These are phyloP conservation scores for Mesocricetus auratus DNA, from an alignment of 2,113 vertebrate genomes.

Conservation along the genomic window DNA sequence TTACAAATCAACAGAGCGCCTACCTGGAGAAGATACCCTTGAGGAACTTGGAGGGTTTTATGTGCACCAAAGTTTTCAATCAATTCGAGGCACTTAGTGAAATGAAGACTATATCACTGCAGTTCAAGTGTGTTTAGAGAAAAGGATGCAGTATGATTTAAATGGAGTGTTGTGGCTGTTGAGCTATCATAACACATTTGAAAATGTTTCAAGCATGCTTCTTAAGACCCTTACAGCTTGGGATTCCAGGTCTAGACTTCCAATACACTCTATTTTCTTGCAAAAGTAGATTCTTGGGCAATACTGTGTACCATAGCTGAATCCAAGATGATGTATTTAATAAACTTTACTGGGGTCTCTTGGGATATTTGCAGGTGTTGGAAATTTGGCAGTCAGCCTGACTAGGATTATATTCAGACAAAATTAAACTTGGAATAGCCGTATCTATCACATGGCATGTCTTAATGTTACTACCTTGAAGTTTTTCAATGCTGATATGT, in stretches of 20 bases:
- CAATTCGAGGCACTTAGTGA: constrained; percentile 67
- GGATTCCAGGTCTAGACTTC: not conserved
- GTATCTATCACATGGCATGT: not conserved
- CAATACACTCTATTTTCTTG: not conserved
- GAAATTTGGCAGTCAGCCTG: not conserved
- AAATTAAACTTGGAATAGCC: not conserved
- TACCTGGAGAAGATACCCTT: constrained; percentile 4
- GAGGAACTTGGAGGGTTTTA: constrained; percentile 57
- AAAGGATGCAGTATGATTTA: constrained; percentile 53
- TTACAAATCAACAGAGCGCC: constrained; percentile 53
- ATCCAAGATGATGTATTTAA: not conserved
- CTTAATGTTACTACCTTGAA: not conserved
- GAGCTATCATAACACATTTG: not conserved
- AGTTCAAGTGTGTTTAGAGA: constrained; percentile 41
- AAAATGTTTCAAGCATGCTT: not conserved
- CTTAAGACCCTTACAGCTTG: not conserved
- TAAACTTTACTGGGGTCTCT: not conserved
- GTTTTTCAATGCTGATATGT: not conserved
- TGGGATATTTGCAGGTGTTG: not conserved
- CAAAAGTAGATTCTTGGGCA: not conserved
- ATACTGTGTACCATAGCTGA: not conserved
- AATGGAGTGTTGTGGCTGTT: not conserved
- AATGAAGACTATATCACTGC: constrained; percentile 58
- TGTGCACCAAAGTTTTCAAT: constrained; percentile 68
- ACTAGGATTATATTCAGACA: not conserved